Percentiles rank a stretch among this genome's conserved stretches.
Evolutionary conservation across 2,888 invertebrate genomes (phyloP).

Genomic region (Oscheius sp.): DNA sequence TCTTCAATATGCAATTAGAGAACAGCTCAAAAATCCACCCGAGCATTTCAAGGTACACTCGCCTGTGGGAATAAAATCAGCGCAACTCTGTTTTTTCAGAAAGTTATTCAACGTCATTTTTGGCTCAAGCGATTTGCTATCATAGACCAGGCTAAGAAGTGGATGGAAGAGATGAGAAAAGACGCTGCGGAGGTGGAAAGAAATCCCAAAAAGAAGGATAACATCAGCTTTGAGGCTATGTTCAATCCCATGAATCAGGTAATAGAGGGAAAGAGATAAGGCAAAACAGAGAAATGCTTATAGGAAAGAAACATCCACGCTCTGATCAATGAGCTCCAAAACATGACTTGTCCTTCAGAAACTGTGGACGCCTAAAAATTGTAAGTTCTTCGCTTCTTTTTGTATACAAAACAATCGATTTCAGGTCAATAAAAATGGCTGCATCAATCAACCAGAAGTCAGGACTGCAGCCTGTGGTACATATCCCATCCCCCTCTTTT

Average conservation of each 20-base stretch:
- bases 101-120: constrained; percentile 66
- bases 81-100: constrained; percentile 49
- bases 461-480: no score
- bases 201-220: constrained; percentile 47
- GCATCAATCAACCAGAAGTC: no score
- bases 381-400: neutral
- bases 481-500: no score
- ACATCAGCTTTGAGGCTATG: constrained; percentile 51
- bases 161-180: constrained; percentile 51
- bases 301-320: constrained; percentile 54
- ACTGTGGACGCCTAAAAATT: constrained; percentile 36
- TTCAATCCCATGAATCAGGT: constrained; percentile 55
- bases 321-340: constrained; percentile 55
- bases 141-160: constrained; percentile 57
- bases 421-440: no score
- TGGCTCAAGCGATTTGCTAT: constrained; percentile 67
- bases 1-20: constrained; percentile 67
- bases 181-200: constrained; percentile 48
- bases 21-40: constrained; percentile 62
- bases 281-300: constrained; percentile 5
- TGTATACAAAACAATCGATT: neutral
- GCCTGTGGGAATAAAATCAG: neutral
- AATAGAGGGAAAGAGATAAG: neutral
- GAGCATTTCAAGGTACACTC: constrained; percentile 62
- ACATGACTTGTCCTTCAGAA: constrained; percentile 64